phyloP scores from a whole-genome alignment of 2,113 vertebrate species.

The Limnothrissa miodon region DNA sequence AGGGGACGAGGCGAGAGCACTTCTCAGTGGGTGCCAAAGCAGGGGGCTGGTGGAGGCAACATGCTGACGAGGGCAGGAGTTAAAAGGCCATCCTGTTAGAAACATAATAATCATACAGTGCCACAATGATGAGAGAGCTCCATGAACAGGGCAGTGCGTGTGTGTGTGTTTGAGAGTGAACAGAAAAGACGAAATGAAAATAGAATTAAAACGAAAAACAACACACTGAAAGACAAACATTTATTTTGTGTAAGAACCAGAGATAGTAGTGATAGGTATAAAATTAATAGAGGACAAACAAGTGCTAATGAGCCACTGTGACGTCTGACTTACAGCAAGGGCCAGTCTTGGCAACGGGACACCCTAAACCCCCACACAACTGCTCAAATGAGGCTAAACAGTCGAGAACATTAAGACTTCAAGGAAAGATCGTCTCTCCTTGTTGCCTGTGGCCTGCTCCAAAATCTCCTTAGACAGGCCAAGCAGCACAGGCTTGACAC shows the following conservation, averaged over 20 bases:
- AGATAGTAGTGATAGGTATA: not conserved
- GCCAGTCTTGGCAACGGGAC: too few relatives aligned
- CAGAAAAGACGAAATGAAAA: too few relatives aligned
- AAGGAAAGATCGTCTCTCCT: not conserved
- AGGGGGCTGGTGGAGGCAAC: not conserved
- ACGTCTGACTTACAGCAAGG: not conserved
- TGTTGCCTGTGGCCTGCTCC: not conserved
- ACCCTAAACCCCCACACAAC: not conserved
- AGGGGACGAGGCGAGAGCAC: not conserved
- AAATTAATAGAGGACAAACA: not conserved
- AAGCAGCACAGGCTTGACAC: not conserved
- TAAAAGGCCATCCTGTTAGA: slow-evolving; percentile 2
- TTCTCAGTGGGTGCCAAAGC: not conserved
- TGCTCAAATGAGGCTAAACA: not conserved
- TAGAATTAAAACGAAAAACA: too few relatives aligned
- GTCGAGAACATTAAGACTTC: not conserved
- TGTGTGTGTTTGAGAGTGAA: not conserved
- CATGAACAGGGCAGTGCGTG: slow-evolving; percentile 2
- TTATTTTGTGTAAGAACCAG: too few relatives aligned
- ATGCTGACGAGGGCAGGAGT: not conserved
- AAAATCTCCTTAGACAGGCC: not conserved
- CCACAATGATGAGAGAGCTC: not conserved
- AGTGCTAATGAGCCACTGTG: not conserved
- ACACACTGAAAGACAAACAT: not conserved
- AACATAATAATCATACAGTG: not conserved